These are phyloP conservation scores for Coremacera marginata DNA, from an alignment of 2,888 invertebrate genomes.

Conservation along the genomic window DNA sequence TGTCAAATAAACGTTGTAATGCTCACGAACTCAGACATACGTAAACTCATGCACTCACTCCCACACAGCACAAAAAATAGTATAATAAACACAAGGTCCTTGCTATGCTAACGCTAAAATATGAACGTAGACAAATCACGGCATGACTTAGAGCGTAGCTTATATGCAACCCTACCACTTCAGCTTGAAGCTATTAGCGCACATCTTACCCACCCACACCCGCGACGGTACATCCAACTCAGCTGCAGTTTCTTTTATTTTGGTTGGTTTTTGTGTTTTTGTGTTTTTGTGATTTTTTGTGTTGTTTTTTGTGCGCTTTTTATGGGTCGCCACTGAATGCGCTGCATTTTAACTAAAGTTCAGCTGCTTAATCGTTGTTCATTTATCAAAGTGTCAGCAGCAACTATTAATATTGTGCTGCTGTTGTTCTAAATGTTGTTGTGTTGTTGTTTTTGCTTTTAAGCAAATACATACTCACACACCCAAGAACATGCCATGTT, in stretches of 20 bases:
- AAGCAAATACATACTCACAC: not conserved
- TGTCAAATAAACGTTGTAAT: slow-evolving; percentile 59
- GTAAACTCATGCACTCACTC: not conserved
- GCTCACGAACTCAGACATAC: not conserved
- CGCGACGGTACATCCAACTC: not conserved
- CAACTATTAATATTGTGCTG: slow-evolving; percentile 58
- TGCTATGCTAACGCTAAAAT: not conserved
- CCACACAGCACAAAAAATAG: not conserved
- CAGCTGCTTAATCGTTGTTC: slow-evolving; percentile 50
- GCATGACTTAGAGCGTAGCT: not conserved
- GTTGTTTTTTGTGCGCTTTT: not conserved
- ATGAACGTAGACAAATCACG: not conserved
- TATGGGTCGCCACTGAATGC: slow-evolving; percentile 18
- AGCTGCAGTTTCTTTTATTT: not conserved
- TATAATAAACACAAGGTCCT: not conserved
- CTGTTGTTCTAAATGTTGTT: not conserved
- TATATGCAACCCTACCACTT: not conserved
- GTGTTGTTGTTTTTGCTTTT: not conserved
- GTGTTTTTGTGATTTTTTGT: not conserved
- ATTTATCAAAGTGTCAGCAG: slow-evolving; percentile 66
- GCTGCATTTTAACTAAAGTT: slow-evolving; percentile 10
- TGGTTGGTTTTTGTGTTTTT: not conserved
- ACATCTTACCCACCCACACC: not conserved
- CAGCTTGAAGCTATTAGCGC: no score
- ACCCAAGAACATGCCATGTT: not conserved